Percentiles rank a stretch among this genome's conserved stretches.
These are phyloP conservation scores for Riparia riparia DNA, from an alignment of 2,113 vertebrate genomes.

Conservation along the genomic window DNA sequence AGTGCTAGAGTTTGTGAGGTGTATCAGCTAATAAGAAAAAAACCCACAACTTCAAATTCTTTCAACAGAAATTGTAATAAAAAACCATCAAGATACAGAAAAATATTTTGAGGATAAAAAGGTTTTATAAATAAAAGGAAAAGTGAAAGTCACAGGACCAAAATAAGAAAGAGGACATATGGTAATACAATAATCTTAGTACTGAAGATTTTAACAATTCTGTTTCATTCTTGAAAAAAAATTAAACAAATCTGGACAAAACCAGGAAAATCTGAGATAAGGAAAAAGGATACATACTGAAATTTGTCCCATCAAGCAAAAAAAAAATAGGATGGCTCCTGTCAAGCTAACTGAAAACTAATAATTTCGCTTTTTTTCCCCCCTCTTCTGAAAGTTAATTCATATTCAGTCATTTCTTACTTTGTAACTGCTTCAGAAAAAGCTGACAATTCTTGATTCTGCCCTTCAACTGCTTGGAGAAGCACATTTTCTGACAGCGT, in stretches of 20 bases:
- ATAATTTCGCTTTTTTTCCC: neutral
- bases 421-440: conserved; percentile 89
- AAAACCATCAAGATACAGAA: neutral
- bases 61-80: neutral
- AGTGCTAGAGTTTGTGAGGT: neutral
- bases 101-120: neutral
- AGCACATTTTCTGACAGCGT: conserved; percentile 75
- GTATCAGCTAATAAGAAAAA: neutral
- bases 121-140: neutral
- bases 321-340: neutral
- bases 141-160: neutral
- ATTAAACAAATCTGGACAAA: neutral
- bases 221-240: neutral
- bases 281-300: neutral
- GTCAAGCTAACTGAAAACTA: neutral
- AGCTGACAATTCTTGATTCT: conserved; percentile 88
- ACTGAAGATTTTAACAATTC: neutral
- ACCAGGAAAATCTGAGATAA: neutral
- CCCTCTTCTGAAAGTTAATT: neutral
- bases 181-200: neutral
- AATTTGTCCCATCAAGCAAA: neutral
- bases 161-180: neutral
- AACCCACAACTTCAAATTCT: neutral
- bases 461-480: conserved; percentile 83
- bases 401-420: conserved; percentile 78